Base-by-base conservation (phyloP, 2,797 vertebrate genomes). In the Acanthiza pusilla region DNA sequence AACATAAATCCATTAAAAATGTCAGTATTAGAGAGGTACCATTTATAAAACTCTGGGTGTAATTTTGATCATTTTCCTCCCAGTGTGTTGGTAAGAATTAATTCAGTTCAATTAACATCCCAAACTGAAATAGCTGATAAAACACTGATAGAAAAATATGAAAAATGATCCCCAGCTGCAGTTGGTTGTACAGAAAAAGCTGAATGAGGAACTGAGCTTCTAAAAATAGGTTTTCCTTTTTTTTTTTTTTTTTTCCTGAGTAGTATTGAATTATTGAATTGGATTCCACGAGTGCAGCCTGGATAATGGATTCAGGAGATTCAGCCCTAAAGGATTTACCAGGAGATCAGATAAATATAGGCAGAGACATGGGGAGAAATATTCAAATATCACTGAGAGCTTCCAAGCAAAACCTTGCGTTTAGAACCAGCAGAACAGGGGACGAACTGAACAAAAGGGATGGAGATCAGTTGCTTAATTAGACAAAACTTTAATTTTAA, bases 281-380 rank as follows among this genome's bases (percentile, higher is more conserved):
- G 83, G 25, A 94, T 96, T 93, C 73, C 89, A 62, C 77, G 51
- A 89, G 34, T 61, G 74, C 66, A 76, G 82, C 71, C 53, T 50
- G 79, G 40, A 76, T 90, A 90, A 95, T 40, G 77, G 87, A 93
- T 94, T 86, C 73, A 54, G 77, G 50, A 63, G 71, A 34, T 84
- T 82, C 65, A 88, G 53, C 80, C 77, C 88, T 91, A 58, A 67
- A 90, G 85, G 87, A 85, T 86, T 97, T 91, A 91, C 66, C 57
- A 82, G 66, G 30, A 83, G 55, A 93, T 88, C 76, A 88, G 74
- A 94, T 82, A 96, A 94, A 95, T 80, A 67, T 3, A 91, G 88
- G 79, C 40, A 89, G 79, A 53, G 77, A 86, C 5, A 9, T 1
- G 58, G 91, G 62, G 22, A 34, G 91, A 89, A 94, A 77, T 60